Percentiles rank a stretch among this genome's conserved stretches.
These are phyloP conservation scores for Struthio camelus DNA, from an alignment of 2,113 vertebrate genomes.

Conservation along the genomic window DNA sequence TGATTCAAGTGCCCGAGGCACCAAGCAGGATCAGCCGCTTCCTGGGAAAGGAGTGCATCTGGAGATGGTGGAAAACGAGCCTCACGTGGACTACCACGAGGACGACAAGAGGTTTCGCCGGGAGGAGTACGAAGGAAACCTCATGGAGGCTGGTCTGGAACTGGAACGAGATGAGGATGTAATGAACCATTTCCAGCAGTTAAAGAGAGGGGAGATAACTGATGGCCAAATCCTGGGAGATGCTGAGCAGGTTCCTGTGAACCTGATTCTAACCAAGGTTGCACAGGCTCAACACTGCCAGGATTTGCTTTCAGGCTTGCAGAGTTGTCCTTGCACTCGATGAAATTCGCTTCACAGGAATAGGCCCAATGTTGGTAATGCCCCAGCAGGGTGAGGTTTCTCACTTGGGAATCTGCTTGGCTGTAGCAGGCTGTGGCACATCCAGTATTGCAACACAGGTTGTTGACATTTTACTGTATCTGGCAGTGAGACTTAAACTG, in stretches of 20 bases:
- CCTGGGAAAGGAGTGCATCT: slow-evolving; percentile 73
- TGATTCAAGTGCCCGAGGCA: slow-evolving; percentile 69
- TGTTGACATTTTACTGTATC: not conserved
- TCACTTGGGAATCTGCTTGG: not conserved
- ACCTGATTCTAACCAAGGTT: not conserved
- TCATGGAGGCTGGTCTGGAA: slow-evolving; percentile 89
- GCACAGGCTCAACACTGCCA: not conserved
- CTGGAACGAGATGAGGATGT: slow-evolving; percentile 92
- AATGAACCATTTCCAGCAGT: not conserved
- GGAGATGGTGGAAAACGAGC: slow-evolving; percentile 74
- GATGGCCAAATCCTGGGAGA: not conserved
- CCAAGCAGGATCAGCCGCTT: slow-evolving; percentile 67
- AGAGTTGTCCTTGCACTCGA: not conserved
- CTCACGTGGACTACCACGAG: slow-evolving; percentile 80
- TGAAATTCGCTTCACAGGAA: not conserved
- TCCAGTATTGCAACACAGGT: not conserved
- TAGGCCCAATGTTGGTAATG: not conserved
- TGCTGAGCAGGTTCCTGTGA: not conserved
- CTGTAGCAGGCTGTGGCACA: not conserved
- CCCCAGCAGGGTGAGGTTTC: not conserved
- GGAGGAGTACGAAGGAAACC: slow-evolving; percentile 92
- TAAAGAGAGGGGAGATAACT: not conserved
- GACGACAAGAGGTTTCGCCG: slow-evolving; percentile 86
- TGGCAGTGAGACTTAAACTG: not conserved
- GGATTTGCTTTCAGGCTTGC: not conserved